phyloP scores from a whole-genome alignment of 2,888 invertebrate genomes.

The Abscondita cerata region DNA sequence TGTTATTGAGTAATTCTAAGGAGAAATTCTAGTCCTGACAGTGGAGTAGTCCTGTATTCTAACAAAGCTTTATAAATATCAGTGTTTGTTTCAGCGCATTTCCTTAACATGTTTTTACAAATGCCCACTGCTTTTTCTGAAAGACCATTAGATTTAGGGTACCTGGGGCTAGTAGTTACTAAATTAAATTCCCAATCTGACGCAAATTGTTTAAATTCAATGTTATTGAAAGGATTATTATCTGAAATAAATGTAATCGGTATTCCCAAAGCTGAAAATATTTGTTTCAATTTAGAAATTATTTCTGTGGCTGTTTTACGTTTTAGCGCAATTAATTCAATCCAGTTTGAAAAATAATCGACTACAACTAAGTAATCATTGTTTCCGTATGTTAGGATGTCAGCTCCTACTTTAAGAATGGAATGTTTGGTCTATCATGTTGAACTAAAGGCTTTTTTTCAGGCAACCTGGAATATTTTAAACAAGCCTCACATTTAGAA shows the following conservation, averaged over 20 bases:
- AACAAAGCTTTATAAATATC: neutral
- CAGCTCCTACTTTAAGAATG: slow-evolving; percentile 25
- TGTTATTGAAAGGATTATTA: neutral
- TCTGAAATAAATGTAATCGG: neutral
- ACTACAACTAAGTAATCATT: slow-evolving; percentile 37
- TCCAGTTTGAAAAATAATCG: slow-evolving; percentile 37
- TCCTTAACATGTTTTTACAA: neutral
- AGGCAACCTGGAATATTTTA: slow-evolving; percentile 21
- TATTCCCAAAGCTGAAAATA: neutral
- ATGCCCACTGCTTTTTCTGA: too few species aligned
- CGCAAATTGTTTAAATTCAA: neutral
- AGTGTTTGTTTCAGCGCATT: neutral
- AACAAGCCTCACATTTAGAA: slow-evolving; percentile 17
- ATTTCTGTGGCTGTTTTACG: neutral
- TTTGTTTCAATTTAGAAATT: neutral
- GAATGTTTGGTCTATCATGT: slow-evolving; percentile 23
- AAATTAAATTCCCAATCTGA: neutral
- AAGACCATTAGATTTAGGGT: neutral
- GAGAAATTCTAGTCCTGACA: neutral
- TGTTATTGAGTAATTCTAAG: too few species aligned
- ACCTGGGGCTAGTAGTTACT: neutral
- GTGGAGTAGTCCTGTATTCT: neutral
- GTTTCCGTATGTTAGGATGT: slow-evolving; percentile 23
- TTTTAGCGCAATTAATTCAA: slow-evolving; percentile 21
- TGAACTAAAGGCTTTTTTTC: slow-evolving; percentile 30